Percentiles rank a stretch among this genome's conserved stretches.
Evolutionary conservation across 2,113 vertebrate species (phyloP).

Genomic region (Pelecanoides urinatrix): DNA sequence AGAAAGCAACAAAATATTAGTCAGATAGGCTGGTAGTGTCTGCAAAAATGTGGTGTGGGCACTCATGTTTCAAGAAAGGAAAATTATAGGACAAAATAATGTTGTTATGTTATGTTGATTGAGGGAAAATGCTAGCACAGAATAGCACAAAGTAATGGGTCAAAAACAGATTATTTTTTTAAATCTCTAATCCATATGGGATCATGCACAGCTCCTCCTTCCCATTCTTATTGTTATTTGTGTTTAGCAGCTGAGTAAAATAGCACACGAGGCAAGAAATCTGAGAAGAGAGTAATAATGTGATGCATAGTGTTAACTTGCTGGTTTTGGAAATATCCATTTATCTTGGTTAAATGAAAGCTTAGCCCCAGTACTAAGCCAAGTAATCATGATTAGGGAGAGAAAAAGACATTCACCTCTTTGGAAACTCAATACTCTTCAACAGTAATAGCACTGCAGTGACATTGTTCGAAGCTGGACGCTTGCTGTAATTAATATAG

Average conservation of each 20-base stretch:
- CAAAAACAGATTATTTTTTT: not conserved
- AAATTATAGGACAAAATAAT: not conserved
- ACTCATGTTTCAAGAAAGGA: not conserved
- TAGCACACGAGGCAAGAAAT: not conserved
- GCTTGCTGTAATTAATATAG: constrained; percentile 49
- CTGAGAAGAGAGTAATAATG: not conserved
- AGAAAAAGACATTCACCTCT: constrained; percentile 45
- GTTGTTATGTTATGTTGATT: not conserved
- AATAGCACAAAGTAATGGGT: not conserved
- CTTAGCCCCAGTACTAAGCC: constrained; percentile 19
- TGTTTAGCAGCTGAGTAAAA: constrained; percentile 9
- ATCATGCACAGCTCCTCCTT: not conserved
- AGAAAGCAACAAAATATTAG: constrained; percentile 24
- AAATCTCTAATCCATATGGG: not conserved
- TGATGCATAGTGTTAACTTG: not conserved
- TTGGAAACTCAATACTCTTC: constrained; percentile 23
- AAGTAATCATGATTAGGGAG: constrained; percentile 50
- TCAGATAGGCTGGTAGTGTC: not conserved
- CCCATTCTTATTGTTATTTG: not conserved
- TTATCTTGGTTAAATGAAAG: constrained; percentile 38
- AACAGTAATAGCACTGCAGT: constrained; percentile 26
- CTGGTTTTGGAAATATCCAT: constrained; percentile 12
- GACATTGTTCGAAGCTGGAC: not conserved
- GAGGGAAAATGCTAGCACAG: not conserved
- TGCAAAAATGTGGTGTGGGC: not conserved